Base-by-base conservation (phyloP, 2,113 vertebrate genomes). In the Delphinus delphis region DNA sequence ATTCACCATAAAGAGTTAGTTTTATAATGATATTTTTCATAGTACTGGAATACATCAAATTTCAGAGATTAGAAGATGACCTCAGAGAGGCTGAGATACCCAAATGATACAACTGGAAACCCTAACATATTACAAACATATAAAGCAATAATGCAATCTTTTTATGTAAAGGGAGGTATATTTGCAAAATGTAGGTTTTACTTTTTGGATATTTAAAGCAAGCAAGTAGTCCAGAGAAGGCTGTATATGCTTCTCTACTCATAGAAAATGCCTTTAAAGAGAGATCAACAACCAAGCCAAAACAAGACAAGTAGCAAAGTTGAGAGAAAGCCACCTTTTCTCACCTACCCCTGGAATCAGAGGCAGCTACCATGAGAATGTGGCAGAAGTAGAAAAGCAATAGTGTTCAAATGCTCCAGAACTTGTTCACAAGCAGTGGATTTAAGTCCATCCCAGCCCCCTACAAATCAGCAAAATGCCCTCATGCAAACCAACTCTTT, bases 61-160 rank as follows among this genome's bases (percentile, higher is more conserved):
- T 86, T 89, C 53, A 71, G 67, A 95, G 73, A 77, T 62, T 73
- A 67, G 65, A 81, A 85, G 85, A 95, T 93, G 71, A 95, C 33
- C 47, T 91, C 17, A 23, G 26, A 84, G 38, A 81, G 44, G 53
- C 4, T 71, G 18, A 67, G 44, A 62, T 3, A 82, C 55, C 77
- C 67, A 88, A 86, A 82, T 26, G 33, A 67, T 44, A 65, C 4
- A 89, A 26, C 9, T 26, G 13, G 26, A 93, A 96, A 65, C 62
- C 33, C 63, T 38, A 23, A 81, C 50, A 70, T 21, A 28, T 17
- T 15, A 38, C 20, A 81, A 73, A 96, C 21, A 62, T n/a, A 47
- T 5, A 76, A 41, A 90, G n/a, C 28, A 90, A 50, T 44, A 53
- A 55, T 4, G 6, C 62, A 18, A 81, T 28, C 63, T 85, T 89